These are phyloP conservation scores for Falco naumanni DNA, from an alignment of 2,797 vertebrate species.

Conservation along the genomic window DNA sequence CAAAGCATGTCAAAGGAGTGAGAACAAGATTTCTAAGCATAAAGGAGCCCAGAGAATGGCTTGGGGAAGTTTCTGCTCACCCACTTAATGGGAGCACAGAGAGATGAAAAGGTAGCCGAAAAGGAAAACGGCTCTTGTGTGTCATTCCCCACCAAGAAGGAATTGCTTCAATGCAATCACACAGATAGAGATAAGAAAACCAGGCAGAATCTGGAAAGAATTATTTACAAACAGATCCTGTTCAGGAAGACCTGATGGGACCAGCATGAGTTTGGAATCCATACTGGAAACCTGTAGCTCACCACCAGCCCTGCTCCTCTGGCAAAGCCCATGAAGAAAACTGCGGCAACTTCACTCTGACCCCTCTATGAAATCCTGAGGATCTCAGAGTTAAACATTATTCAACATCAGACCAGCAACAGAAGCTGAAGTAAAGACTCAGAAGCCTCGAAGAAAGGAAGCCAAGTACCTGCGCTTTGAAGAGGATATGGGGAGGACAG, in stretches of 20 bases:
- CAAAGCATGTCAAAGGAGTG: slow-evolving; percentile 31
- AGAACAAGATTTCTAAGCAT: slow-evolving; percentile 48
- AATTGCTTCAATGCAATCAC: slow-evolving; percentile 15
- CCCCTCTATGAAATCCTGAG: background rate
- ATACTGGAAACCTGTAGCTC: background rate
- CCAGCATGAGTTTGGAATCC: background rate
- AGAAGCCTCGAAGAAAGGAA: background rate
- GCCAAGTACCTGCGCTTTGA: background rate
- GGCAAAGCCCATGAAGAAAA: background rate
- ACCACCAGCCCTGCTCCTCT: background rate
- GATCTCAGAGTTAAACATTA: background rate
- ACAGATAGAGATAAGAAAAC: background rate
- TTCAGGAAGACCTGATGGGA: background rate
- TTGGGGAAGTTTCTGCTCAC: slow-evolving; percentile 47
- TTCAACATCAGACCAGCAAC: background rate
- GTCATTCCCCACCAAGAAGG: slow-evolving; percentile 40
- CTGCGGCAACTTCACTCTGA: background rate
- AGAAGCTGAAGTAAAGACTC: background rate
- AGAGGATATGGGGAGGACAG: background rate
- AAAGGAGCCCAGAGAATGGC: slow-evolving; percentile 47
- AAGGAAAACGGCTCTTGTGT: slow-evolving; percentile 8
- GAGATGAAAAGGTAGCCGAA: slow-evolving; percentile 42
- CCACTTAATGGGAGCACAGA: slow-evolving; percentile 28
- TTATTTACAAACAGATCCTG: background rate
- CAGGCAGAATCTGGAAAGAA: background rate